A percentile compares a stretch with the other conserved stretches of the same genome.
Conservation (phyloP, 92 coral and sea anemone genomes). For the Chrysogorgia sp. region DNA sequence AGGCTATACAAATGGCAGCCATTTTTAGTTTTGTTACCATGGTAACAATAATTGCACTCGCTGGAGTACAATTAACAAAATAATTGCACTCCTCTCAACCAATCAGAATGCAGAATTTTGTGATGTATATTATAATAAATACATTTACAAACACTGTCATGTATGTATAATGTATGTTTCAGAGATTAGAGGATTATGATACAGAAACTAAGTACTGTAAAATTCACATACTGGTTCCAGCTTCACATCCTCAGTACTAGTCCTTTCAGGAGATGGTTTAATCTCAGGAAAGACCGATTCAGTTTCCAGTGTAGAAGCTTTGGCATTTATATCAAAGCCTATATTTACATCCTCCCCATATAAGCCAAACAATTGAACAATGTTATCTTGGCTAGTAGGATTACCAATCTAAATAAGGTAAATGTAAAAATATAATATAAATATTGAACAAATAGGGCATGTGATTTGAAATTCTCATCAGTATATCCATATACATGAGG, state of each 20-base stretch:
- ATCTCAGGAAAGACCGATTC: not conserved
- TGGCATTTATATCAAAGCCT: conserved; percentile 1
- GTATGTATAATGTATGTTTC: too few relatives aligned
- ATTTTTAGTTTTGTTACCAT: too few relatives aligned
- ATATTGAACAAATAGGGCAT: not conserved
- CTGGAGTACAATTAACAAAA: too few relatives aligned
- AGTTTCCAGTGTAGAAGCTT: conserved; percentile 7
- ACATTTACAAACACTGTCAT: too few relatives aligned
- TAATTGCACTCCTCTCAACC: too few relatives aligned
- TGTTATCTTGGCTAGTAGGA: not conserved
- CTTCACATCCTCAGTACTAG: not conserved
- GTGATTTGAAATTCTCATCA: too few relatives aligned
- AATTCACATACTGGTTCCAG: not conserved
- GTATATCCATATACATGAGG: too few relatives aligned
- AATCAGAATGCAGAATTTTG: too few relatives aligned
- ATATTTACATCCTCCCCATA: conserved; percentile 25
- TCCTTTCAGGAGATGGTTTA: not conserved
- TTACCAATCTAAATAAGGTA: conserved; percentile 5
- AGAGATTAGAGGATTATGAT: not conserved
- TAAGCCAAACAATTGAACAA: conserved; percentile 20
- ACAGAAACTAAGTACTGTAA: not conserved
- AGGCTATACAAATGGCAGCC: too few relatives aligned
- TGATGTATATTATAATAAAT: too few relatives aligned
- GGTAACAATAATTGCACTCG: too few relatives aligned
- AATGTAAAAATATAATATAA: not conserved